Conservation (phyloP, 2,113 vertebrate genomes). For the Paralichthys olivaceus region DNA sequence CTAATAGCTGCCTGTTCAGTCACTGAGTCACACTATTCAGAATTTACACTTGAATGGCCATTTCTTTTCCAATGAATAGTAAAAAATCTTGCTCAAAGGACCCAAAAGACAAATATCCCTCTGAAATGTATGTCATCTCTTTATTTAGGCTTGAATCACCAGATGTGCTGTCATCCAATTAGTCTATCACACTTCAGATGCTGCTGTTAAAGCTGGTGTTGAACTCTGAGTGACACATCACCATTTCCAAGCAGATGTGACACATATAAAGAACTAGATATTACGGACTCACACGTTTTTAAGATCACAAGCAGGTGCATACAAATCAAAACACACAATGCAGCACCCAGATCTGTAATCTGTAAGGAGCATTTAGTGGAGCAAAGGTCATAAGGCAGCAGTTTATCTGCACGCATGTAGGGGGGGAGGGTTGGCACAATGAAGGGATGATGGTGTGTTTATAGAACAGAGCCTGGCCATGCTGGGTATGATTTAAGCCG, state of each 20-base stretch:
- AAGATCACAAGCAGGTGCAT: neutral
- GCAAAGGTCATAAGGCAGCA: conserved; percentile 51
- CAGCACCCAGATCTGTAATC: conserved; percentile 29
- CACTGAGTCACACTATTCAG: neutral
- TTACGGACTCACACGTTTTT: neutral
- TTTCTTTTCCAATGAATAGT: neutral
- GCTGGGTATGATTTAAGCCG: neutral
- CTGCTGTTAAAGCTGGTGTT: conserved; percentile 11
- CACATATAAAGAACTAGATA: too few species aligned
- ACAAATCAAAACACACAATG: conserved; percentile 1
- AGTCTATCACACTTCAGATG: neutral
- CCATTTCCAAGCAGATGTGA: neutral
- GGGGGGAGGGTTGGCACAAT: neutral
- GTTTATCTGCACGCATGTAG: conserved; percentile 12
- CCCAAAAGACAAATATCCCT: neutral
- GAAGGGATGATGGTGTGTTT: conserved; percentile 31
- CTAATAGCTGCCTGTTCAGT: neutral
- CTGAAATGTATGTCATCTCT: neutral
- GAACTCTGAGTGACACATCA: neutral
- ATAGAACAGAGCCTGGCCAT: neutral
- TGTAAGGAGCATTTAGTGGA: conserved; percentile 35
- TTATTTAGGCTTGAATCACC: neutral
- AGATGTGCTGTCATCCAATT: conserved; percentile 3
- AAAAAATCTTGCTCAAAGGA: neutral
- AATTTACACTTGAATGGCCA: neutral